Base-by-base conservation (phyloP, 92 coral and sea anemone species). In the Umimayanthus kanabou region DNA sequence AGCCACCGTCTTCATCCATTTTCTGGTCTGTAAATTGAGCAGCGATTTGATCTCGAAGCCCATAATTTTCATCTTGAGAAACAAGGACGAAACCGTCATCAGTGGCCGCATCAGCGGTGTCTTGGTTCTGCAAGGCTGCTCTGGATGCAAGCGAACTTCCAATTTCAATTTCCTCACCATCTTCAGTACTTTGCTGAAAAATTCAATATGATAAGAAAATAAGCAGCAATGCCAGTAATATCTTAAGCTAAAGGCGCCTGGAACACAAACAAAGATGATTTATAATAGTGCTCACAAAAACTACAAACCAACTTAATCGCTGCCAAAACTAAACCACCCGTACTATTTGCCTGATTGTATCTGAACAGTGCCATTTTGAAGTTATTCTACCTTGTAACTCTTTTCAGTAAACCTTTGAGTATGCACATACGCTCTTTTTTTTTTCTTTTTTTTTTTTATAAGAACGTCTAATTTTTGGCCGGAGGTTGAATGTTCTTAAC, bases 101-200 rank as follows among this genome's bases (percentile, higher is more conserved):
- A 67, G 14, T 25, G n/a, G 4, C 61, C 10, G 0, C 11, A 43
- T 83, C 87, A 69, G 16, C 6, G 40, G 5, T 53, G 3, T 28
- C 65, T 25, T 45, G 26, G 33, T 40, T 70, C 53, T 25, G 9
- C 0, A 20, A n/a, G 39, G 55, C 6, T 83, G 25, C 73, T 11
- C 45, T 61, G 47, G 76, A 65, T 7, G 75, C 37, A 3, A 18
- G 23, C 40, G 61, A 83, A 29, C 77, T 28, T 26, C 5, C 64
- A 43, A 13, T 5, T 67, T 83, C 87, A 45, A 40, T 37, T 26
- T 47, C 77, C 28, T 25, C 77, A 26, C 50, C 75, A 23, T 83
- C 43, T 43, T 10, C 53, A 40, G 15, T 45, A 29, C 87, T 66
- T 43, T 70, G 87, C 87, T 83, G 20, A 49, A 57, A 57, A 61